phyloP scores from a whole-genome alignment of 2,888 invertebrate species.

The Xanthia icteritia region DNA sequence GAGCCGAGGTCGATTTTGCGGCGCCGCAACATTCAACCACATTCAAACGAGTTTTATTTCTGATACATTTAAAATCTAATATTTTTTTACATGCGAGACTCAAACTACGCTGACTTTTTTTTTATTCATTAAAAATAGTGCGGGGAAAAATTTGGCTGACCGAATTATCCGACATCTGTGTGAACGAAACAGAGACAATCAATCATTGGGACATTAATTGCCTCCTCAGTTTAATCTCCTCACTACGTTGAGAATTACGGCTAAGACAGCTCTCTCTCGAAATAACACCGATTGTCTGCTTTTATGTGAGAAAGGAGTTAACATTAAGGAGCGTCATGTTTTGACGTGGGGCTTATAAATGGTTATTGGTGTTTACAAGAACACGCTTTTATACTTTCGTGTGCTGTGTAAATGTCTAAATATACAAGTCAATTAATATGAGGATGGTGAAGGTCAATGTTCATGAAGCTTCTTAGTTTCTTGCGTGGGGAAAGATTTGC shows the following conservation, averaged over 20 bases:
- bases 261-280: conserved; percentile 76
- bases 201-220: conserved; percentile 86
- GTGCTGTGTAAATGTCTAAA: conserved; percentile 54
- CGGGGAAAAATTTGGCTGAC: conserved; percentile 54
- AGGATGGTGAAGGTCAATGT: conserved; percentile 48
- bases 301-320: conserved; percentile 79
- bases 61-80: conserved; percentile 63
- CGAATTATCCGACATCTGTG: conserved; percentile 67
- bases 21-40: conserved; percentile 85
- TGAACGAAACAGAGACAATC: conserved; percentile 77
- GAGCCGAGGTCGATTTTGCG: conserved; percentile 82
- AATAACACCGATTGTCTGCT: conserved; percentile 83
- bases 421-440: conserved; percentile 50
- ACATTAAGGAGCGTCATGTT: conserved; percentile 79
- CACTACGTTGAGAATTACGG: conserved; percentile 80
- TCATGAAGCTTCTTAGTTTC: conserved; percentile 8
- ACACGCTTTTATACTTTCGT: conserved; percentile 76
- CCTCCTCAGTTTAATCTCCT: conserved; percentile 81
- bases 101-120: conserved; percentile 10
- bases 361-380: conserved; percentile 79
- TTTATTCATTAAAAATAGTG: conserved; percentile 28
- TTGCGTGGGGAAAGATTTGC: neutral
- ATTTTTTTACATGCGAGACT: conserved; percentile 30
- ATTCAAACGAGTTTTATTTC: conserved; percentile 81
- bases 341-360: conserved; percentile 86